phyloP scores from a whole-genome alignment of 2,797 vertebrate species.

The Oryzias dopingdopingensis region DNA sequence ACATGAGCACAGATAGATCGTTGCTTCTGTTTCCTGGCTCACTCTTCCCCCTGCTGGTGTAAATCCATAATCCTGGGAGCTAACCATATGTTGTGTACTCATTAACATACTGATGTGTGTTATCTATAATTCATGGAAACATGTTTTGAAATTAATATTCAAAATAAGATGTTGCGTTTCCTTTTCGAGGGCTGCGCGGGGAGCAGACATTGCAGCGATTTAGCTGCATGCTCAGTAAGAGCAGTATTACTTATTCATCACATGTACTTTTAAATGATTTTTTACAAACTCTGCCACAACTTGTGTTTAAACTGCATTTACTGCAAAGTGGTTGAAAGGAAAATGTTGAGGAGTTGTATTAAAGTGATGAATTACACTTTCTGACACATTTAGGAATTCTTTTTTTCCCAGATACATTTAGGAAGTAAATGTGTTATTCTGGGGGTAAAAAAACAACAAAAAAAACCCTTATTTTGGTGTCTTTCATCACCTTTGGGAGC shows the following conservation, averaged over 20 bases:
- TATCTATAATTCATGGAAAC: constrained; percentile 75
- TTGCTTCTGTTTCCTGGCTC: constrained; percentile 73
- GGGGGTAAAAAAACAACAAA: background rate
- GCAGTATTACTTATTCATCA: constrained; percentile 20
- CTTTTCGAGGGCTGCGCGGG: constrained; percentile 15
- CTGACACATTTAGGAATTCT: background rate
- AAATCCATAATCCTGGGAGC: constrained; percentile 63
- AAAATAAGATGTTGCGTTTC: constrained; percentile 58
- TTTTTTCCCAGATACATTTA: background rate
- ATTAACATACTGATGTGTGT: constrained; percentile 67
- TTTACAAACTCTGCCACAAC: constrained; percentile 1
- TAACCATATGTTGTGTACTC: constrained; percentile 62
- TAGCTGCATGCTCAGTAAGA: constrained; percentile 15
- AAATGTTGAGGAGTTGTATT: too few species aligned
- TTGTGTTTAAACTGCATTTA: constrained; percentile 4
- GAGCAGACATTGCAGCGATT: constrained; percentile 21
- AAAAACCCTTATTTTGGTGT: background rate
- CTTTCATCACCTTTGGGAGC: background rate
- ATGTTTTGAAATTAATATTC: constrained; percentile 74
- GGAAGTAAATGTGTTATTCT: background rate
- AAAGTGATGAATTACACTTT: too few species aligned
- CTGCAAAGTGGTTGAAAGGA: background rate
- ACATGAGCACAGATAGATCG: constrained; percentile 23
- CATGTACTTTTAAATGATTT: constrained; percentile 11
- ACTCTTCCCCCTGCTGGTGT: constrained; percentile 83